Evolutionary conservation across 2,113 vertebrate genomes (phyloP).

Genomic region (Corythoichthys intestinalis): DNA sequence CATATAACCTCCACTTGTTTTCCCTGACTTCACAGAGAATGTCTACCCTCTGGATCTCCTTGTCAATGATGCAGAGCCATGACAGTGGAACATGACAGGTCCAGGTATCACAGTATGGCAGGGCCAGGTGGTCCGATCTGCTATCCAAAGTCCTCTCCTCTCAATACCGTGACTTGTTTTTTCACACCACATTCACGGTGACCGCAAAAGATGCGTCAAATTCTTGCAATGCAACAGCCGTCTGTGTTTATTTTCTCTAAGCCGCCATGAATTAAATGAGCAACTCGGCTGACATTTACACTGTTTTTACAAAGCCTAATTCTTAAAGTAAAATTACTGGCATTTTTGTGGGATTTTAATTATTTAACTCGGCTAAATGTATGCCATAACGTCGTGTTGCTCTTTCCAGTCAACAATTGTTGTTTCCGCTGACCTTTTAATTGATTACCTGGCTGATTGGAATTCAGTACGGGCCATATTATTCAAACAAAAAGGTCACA

Average conservation of each 20-base stretch:
- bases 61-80: slow-evolving; percentile 33
- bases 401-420: slow-evolving; percentile 14
- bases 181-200: slow-evolving; percentile 31
- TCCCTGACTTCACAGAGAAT: slow-evolving; percentile 11
- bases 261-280: not conserved
- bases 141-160: slow-evolving; percentile 39
- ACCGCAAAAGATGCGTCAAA: slow-evolving; percentile 25
- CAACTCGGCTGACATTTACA: not conserved
- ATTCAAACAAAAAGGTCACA: slow-evolving; percentile 21
- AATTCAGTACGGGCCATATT: slow-evolving; percentile 3
- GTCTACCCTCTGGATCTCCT: slow-evolving; percentile 26
- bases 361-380: slow-evolving; percentile 9
- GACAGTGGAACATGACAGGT: slow-evolving; percentile 49
- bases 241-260: slow-evolving; percentile 4
- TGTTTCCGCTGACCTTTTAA: slow-evolving; percentile 26
- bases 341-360: not conserved
- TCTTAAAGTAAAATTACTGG: not conserved
- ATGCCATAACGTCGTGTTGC: not conserved
- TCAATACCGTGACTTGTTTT: slow-evolving; percentile 36
- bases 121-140: slow-evolving; percentile 52
- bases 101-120: slow-evolving; percentile 59
- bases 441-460: slow-evolving; percentile 14
- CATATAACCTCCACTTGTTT: slow-evolving; percentile 31
- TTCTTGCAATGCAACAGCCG: not conserved
- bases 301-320: not conserved